phyloP scores from a whole-genome alignment of 2,113 vertebrate genomes.

The Scophthalmus maximus region DNA sequence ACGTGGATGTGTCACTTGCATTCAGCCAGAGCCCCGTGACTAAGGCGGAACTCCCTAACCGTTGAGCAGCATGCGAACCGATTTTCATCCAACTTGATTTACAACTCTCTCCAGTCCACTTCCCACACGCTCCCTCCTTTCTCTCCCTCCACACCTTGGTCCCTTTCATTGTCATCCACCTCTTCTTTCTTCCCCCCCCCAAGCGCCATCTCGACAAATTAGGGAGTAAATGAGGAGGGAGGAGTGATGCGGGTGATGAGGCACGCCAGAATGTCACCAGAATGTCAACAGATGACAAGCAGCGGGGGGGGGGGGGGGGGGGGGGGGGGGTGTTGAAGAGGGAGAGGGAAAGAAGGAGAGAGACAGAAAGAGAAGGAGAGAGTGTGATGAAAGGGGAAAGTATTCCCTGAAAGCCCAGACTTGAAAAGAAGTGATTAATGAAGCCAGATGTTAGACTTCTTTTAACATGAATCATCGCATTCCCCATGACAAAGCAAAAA shows the following conservation, averaged over 20 bases:
- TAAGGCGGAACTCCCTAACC: slow-evolving; percentile 67
- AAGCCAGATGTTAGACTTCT: slow-evolving; percentile 75
- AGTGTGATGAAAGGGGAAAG: slow-evolving; percentile 46
- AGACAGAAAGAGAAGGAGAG: slow-evolving; percentile 29
- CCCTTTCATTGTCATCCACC: no score
- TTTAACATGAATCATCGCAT: slow-evolving; percentile 68
- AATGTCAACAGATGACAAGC: slow-evolving; percentile 65
- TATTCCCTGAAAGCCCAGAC: slow-evolving; percentile 61
- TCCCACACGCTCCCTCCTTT: not conserved
- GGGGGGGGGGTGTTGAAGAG: not conserved
- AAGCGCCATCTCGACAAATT: slow-evolving; percentile 68
- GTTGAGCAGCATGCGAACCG: slow-evolving; percentile 36
- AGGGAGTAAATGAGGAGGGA: slow-evolving; percentile 68
- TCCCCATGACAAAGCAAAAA: slow-evolving; percentile 71
- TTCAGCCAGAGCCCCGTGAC: slow-evolving; percentile 50
- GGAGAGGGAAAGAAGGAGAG: slow-evolving; percentile 17
- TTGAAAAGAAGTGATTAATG: slow-evolving; percentile 77
- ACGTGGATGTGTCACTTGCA: slow-evolving; percentile 63
- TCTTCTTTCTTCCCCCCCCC: slow-evolving; percentile 29
- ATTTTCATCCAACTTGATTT: slow-evolving; percentile 60
- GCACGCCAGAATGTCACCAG: slow-evolving; percentile 60
- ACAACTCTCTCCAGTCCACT: slow-evolving; percentile 8
- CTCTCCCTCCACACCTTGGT: not conserved
- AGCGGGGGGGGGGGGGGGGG: slow-evolving; percentile 24
- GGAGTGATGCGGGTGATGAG: slow-evolving; percentile 67